Evolutionary conservation across 2,797 vertebrate species (phyloP).

Genomic region (Smutsia temminckii): DNA sequence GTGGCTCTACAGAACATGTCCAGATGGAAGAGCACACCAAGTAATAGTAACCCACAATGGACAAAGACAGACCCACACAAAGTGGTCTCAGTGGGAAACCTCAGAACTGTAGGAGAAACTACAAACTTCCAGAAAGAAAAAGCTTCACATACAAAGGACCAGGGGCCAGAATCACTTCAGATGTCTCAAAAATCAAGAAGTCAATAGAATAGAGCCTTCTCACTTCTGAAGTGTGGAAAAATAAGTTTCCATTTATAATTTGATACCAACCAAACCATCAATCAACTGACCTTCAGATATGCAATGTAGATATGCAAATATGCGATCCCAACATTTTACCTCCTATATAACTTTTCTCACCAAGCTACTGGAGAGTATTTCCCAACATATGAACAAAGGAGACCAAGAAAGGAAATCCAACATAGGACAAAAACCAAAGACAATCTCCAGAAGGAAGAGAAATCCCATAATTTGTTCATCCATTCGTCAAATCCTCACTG

Average conservation of each 20-base stretch:
- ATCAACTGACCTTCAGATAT: neutral
- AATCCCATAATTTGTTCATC: neutral
- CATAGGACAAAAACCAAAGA: neutral
- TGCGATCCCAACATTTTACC: neutral
- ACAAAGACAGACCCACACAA: neutral
- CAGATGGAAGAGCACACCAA: neutral
- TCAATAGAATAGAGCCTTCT: neutral
- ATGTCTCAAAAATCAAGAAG: neutral
- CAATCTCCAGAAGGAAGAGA: neutral
- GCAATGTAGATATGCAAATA: neutral
- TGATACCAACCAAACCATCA: neutral
- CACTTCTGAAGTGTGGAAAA: neutral
- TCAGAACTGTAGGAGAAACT: neutral
- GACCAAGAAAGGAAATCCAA: neutral
- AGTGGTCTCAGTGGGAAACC: neutral
- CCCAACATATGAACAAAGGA: constrained; percentile 16
- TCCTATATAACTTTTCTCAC: neutral
- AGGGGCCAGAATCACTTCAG: neutral
- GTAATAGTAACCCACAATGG: neutral
- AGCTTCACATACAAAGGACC: neutral
- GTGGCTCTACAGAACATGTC: neutral
- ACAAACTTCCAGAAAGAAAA: neutral
- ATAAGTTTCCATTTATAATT: neutral
- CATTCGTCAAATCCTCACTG: neutral
- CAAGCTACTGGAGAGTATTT: neutral